Base-by-base conservation (phyloP, 2,113 vertebrate species). In the Helogale parvula region DNA sequence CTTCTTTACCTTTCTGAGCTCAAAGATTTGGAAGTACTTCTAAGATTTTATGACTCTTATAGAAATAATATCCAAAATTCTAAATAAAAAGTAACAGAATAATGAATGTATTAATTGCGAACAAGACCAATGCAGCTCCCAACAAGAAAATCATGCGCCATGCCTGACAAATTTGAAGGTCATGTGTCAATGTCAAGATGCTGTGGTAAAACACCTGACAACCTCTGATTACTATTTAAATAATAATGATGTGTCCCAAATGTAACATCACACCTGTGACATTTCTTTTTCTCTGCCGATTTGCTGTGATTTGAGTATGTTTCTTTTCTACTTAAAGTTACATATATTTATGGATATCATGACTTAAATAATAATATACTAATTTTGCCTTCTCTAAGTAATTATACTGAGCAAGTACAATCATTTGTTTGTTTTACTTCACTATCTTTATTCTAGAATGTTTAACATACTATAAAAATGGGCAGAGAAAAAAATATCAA, bases 1-100 rank as follows among this genome's bases (percentile, higher is more conserved):
- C 31, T 92, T 97, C 54, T 54, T 92, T 86, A 74, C 16, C 7
- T 92, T 97, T 96, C 41, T 72, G 71, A 93, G 65, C 95, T 90
- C 66, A 85, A 81, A 94, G 79, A 57, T 84, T 84, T 87, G 93
- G 54, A 88, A n/a, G 66, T 23, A 81, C 29, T 92, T 95, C 23
- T 93, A 81, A 91, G 52, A 54, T 1, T 15, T 21, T 85, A 25
- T 45, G 50, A 76, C 16, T 85, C 17, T 92, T 76, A 13, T 94
- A 77, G 76, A 86, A 96, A 84, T 81, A 45, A 84, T 60, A 16
- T 88, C 38, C 57, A 69, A 95, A 76, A 84, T 69, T 66, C 54
- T 88, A 93, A 88, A 54, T 86, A 86, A 85, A 87, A 91, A 19
- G 88, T 74, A 84, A 47, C 31, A 76, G 69, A 82, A 17, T 52